A percentile compares a stretch with the other conserved stretches of the same genome.
phyloP scores from a whole-genome alignment of 2,888 invertebrate genomes.

The Drosophila austrosaltans region DNA sequence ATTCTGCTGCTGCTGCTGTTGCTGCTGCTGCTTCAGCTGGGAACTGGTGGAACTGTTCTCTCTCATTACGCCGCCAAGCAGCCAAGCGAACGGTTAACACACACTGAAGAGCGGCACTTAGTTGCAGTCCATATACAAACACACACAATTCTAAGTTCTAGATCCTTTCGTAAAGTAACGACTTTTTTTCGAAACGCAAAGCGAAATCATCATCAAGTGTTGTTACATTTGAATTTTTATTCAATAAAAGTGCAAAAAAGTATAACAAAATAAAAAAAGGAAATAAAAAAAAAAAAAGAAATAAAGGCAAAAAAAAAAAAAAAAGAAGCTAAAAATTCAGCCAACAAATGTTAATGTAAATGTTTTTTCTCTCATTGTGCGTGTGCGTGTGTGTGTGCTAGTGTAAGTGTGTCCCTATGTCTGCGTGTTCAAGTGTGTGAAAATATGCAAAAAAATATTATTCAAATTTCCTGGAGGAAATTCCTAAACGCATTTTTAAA shows the following conservation, averaged over 20 bases:
- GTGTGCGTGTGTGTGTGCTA: conserved; percentile 23
- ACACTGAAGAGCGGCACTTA: conserved; percentile 52
- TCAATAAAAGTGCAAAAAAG: conserved; percentile 61
- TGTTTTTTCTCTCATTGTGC: conserved; percentile 21
- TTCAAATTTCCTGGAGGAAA: conserved; percentile 72
- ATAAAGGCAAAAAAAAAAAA: conserved; percentile 22
- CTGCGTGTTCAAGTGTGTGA: conserved; percentile 31
- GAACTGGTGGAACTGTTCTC: conserved; percentile 42
- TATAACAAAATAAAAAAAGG: conserved; percentile 22
- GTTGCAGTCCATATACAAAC: conserved; percentile 2
- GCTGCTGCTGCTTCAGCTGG: conserved; percentile 46
- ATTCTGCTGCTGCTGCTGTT: conserved; percentile 38
- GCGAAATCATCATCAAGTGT: conserved; percentile 34
- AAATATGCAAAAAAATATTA: conserved; percentile 66
- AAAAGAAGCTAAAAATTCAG: conserved; percentile 3
- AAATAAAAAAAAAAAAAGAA: conserved; percentile 10
- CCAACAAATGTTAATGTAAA: conserved; percentile 46
- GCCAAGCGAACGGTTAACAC: conserved; percentile 63
- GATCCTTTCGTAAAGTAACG: conserved; percentile 10
- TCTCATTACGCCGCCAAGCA: conserved; percentile 76
- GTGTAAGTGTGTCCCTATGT: conserved; percentile 23
- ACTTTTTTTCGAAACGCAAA: conserved; percentile 29
- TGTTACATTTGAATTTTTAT: conserved; percentile 76
- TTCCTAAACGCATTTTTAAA: conserved; percentile 76
- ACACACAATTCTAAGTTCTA: conserved; percentile 5